A percentile compares a stretch with the other conserved stretches of the same genome.
These are phyloP conservation scores for Cephus pygmeus DNA, from an alignment of 2,888 invertebrate genomes.

Conservation along the genomic window DNA sequence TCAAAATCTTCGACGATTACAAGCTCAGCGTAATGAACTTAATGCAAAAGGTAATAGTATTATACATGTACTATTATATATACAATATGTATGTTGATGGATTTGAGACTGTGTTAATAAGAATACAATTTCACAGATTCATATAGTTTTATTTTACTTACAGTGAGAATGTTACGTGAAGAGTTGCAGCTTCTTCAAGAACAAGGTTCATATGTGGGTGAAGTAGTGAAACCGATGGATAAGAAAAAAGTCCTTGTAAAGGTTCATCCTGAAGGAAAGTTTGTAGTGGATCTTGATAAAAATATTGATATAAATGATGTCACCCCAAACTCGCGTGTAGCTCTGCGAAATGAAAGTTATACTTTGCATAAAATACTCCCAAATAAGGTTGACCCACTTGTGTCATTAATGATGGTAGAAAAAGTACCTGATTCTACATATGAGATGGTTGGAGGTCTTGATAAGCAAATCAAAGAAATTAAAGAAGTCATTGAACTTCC, in stretches of 20 bases:
- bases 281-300: slow-evolving; percentile 98
- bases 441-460: slow-evolving; percentile 99
- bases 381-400: slow-evolving; percentile 98
- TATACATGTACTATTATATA: neutral
- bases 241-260: slow-evolving; percentile 99
- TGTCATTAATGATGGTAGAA: slow-evolving; percentile 99
- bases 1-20: slow-evolving; percentile 94
- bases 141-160: slow-evolving; percentile 34
- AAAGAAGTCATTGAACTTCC: slow-evolving; percentile 99
- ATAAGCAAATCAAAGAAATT: slow-evolving; percentile 99
- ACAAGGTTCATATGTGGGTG: slow-evolving; percentile 99
- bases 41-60: slow-evolving; percentile 88
- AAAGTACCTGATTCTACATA: slow-evolving; percentile 99
- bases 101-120: neutral
- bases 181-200: slow-evolving; percentile 96
- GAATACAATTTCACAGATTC: neutral
- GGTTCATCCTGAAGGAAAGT: slow-evolving; percentile 99
- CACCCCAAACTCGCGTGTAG: slow-evolving; percentile 97
- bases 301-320: slow-evolving; percentile 98
- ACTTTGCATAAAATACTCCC: slow-evolving; percentile 98
- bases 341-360: slow-evolving; percentile 97
- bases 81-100: neutral
- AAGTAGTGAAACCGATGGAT: slow-evolving; percentile 99
- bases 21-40: slow-evolving; percentile 98
- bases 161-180: slow-evolving; percentile 96